Conservation (phyloP, 2,113 vertebrate species). For the Elaphurus davidianus region DNA sequence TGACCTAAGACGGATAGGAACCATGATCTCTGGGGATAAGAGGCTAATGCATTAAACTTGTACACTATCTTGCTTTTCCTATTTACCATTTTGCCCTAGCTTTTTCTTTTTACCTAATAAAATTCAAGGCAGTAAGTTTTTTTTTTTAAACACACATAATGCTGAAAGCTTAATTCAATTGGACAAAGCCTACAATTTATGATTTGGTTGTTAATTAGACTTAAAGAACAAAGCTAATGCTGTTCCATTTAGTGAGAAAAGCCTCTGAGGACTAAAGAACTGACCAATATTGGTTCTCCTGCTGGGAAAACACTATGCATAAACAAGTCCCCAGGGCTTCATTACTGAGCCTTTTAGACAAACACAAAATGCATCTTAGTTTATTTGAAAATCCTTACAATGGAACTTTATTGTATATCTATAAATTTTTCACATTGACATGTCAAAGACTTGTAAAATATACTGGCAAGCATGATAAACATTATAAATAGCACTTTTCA, state of each 20-base stretch:
- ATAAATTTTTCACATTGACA: conserved; percentile 52
- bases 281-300: conserved; percentile 50
- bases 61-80: not conserved
- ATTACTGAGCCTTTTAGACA: conserved; percentile 70
- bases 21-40: conserved; percentile 9
- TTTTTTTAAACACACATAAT: not conserved
- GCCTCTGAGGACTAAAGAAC: conserved; percentile 18
- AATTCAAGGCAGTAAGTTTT: not conserved
- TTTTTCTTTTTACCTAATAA: conserved; percentile 37
- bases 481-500: conserved; percentile 50
- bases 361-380: conserved; percentile 63
- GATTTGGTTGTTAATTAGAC: conserved; percentile 66
- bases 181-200: conserved; percentile 65
- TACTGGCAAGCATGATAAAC: not conserved
- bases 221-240: conserved; percentile 58
- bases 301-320: conserved; percentile 46
- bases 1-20: conserved; percentile 69
- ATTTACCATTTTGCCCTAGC: not conserved
- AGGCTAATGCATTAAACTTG: conserved; percentile 47
- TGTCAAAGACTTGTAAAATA: conserved; percentile 63
- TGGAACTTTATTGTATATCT: conserved; percentile 60
- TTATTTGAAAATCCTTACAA: conserved; percentile 67
- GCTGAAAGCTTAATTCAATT: not conserved
- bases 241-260: conserved; percentile 49
- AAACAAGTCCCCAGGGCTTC: conserved; percentile 66